Evolutionary conservation across 1,140 invertebrate genomes (phyloP).

Genomic region (Sycobia sp.): DNA sequence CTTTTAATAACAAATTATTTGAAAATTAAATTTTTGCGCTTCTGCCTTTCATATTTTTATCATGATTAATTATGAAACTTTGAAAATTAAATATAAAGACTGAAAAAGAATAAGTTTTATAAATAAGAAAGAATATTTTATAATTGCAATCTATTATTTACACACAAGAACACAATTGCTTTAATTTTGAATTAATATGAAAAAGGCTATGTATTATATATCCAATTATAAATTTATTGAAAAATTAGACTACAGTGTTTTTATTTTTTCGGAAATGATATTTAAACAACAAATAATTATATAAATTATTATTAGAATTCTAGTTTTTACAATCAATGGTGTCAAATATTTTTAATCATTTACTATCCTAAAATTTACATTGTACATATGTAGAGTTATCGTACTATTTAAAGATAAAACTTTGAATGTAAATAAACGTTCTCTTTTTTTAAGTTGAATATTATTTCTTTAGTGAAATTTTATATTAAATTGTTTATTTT

Average conservation of each 20-base stretch:
- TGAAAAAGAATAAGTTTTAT: constrained; percentile 9
- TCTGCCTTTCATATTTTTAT: constrained; percentile 12
- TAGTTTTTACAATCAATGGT: constrained; percentile 1
- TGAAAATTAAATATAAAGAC: constrained; percentile 16
- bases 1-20: constrained; percentile 16
- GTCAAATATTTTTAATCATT: constrained; percentile 13
- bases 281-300: neutral
- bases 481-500: no score
- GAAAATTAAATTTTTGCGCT: constrained; percentile 20
- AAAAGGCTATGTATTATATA: no score
- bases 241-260: neutral
- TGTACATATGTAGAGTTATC: constrained; percentile 19
- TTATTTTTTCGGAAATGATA: constrained; percentile 3
- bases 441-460: constrained; percentile 13
- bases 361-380: constrained; percentile 9
- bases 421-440: constrained; percentile 28
- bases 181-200: neutral
- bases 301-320: neutral
- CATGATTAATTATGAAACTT: constrained; percentile 13
- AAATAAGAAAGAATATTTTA: neutral
- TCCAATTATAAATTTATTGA: no score
- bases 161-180: constrained; percentile 10
- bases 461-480: no score
- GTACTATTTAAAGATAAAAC: constrained; percentile 21
- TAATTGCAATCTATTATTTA: constrained; percentile 1